phyloP scores from a whole-genome alignment of 2,113 vertebrate genomes.

The Poecilia latipinna region DNA sequence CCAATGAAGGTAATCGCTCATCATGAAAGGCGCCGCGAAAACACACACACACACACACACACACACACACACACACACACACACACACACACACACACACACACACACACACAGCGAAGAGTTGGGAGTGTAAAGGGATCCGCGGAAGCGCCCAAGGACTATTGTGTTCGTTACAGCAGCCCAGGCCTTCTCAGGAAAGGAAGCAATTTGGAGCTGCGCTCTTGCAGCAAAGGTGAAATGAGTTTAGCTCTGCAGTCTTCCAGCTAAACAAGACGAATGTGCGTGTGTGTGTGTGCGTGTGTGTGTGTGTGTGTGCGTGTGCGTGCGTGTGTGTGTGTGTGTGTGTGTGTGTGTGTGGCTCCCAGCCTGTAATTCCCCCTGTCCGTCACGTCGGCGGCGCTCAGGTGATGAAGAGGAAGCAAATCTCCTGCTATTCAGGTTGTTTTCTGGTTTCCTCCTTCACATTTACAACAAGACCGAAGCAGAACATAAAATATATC shows the following conservation, averaged over 20 bases:
- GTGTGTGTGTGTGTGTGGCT: constrained; percentile 3
- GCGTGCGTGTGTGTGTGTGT: too few relatives aligned
- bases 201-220: neutral
- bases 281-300: neutral
- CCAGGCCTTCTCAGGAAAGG: neutral
- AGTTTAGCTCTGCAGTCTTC: constrained; percentile 35
- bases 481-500: neutral
- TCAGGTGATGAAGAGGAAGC: constrained; percentile 19
- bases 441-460: constrained; percentile 17
- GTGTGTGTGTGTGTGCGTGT: too few relatives aligned
- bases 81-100: neutral
- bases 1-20: constrained; percentile 35
- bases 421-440: constrained; percentile 2
- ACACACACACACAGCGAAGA: too few relatives aligned
- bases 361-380: constrained; percentile 9
- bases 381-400: neutral
- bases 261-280: constrained; percentile 52
- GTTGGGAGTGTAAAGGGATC: neutral
- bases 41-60: neutral
- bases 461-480: constrained; percentile 2
- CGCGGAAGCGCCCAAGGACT: neutral
- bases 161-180: constrained; percentile 23
- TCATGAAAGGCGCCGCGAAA: constrained; percentile 8
- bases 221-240: constrained; percentile 26
- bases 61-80: neutral